These are phyloP conservation scores for Clitarchus hookeri DNA, from an alignment of 2,888 invertebrate species.

Conservation along the genomic window DNA sequence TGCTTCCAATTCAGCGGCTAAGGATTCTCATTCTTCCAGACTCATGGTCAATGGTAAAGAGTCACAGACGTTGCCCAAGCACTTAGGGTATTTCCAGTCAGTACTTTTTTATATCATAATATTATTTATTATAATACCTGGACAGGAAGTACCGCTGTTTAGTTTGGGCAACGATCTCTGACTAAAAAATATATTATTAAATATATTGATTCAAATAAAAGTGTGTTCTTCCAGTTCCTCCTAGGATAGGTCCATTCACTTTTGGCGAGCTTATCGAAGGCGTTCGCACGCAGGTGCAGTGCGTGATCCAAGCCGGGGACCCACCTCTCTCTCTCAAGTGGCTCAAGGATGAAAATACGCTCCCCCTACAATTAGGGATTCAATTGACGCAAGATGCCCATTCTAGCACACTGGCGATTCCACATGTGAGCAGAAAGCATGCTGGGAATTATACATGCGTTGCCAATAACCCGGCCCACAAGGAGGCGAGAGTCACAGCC, in stretches of 20 bases:
- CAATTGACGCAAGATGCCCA: slow-evolving; percentile 48
- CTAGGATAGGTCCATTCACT: slow-evolving; percentile 49
- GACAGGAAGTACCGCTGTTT: not conserved
- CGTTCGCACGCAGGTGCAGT: slow-evolving; percentile 52
- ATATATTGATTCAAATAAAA: slow-evolving; percentile 12
- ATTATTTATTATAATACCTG: not conserved
- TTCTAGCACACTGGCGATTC: slow-evolving; percentile 52
- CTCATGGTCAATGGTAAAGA: slow-evolving; percentile 50
- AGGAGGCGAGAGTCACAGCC: slow-evolving; percentile 47
- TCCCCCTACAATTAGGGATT: slow-evolving; percentile 52
- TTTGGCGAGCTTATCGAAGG: slow-evolving; percentile 48
- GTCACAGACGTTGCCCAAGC: slow-evolving; percentile 30
- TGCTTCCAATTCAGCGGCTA: slow-evolving; percentile 44
- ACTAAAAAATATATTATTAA: not conserved
- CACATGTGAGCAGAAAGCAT: slow-evolving; percentile 51
- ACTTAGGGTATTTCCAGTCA: not conserved
- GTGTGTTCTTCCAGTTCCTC: slow-evolving; percentile 44
- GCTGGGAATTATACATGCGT: slow-evolving; percentile 50
- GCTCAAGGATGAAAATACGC: slow-evolving; percentile 55
- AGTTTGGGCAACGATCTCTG: slow-evolving; percentile 15
- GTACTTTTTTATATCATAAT: not conserved
- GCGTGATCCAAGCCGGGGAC: slow-evolving; percentile 57
- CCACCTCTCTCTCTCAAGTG: slow-evolving; percentile 55
- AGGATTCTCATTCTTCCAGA: slow-evolving; percentile 47
- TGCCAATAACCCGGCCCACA: slow-evolving; percentile 47